Evolutionary conservation across 2,113 vertebrate genomes (phyloP), one percentile per base, ranked within the genome.

Genomic region (Pristiophorus japonicus): DNA sequence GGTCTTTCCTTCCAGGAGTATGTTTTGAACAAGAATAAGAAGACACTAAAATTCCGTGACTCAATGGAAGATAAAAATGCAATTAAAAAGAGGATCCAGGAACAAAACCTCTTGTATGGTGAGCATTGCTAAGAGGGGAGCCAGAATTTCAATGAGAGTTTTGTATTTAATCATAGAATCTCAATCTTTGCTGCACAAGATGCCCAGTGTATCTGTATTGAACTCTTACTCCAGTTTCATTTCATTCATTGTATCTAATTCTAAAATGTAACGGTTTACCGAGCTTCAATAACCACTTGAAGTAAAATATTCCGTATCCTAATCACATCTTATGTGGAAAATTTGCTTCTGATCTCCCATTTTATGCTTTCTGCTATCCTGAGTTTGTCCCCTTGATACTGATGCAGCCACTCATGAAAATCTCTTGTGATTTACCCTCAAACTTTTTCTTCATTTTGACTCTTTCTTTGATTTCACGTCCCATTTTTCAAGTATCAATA

Each of bases 41-140:
- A 73, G 27, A 94, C 93, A 16, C 65, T 94, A 27, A 94, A 94
- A 30, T 94, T 70, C 38, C 93, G 93, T 70, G 93, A 94, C 1
- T 14, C 93, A 70, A 73, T 94, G 93, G 93, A 94, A 67, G 93
- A 94, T 94, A 94, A 94, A 94, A 94, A 47, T 51, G 93, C 66
- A 70, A 94, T 94, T 70, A 94, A 70, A 73, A 94, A 94, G 93
- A 45, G 93, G 42, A 67, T 94, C 66, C 93, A 94, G 66, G 93
- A 94, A 94, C 93, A 94, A 94, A 51, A 94, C 45, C 93, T 94
- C 8, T 51, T 94, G 11, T 24, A 73, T 51, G 93, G 93, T 94
- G 66, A 67, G 93, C 24, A 45, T 94, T 47, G 42, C 65, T 6
- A 70, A 94, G 27, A 47, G 24, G 93, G 87, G 93, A 18, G n/a